Base-by-base conservation (phyloP, 2,113 vertebrate species). In the Apistogramma diplotaenia region DNA sequence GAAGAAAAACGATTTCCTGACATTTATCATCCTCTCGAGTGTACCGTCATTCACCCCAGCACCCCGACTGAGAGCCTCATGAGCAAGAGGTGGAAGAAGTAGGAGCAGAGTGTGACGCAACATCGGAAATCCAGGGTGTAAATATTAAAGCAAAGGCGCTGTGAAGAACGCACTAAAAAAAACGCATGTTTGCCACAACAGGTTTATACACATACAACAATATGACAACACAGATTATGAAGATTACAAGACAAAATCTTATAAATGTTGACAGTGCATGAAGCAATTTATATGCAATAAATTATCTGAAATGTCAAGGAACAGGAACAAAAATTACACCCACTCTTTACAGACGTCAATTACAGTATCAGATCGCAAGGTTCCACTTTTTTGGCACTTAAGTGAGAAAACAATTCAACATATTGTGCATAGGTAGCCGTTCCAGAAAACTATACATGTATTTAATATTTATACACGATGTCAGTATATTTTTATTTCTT, bases 271-370 rank as follows among this genome's bases (percentile, higher is more conserved):
- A 92, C 85, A 84, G 87, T 88, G 84, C 84, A 89, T 53, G 53
- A 84, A 89, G 83, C 85, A 83, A 72, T 89, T 79, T 82, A 88
- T 74, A 89, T 21, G 79, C 58, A 90, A 92, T 90, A 91, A 94
- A 91, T 92, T 89, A 92, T 81, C 23, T 59, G 35, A 74, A 72
- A 82, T 62, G 43, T 51, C 65, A 29, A 51, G 23, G 65, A 70
- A 70, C 43, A n/a, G 62, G 16, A 10, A 18, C 54, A n/a, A 89
- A 78, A 87, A 37, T 84, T 77, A 60, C 59, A 83, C 11, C 72
- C 31, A 46, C 71, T 87, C 29, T 90, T 89, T 88, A 91, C 77
- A 90, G 40, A 65, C 77, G 84, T 80, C 65, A 89, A 25, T 83
- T 84, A 86, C 67, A 83, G 74, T 53, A 79, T 82, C 76, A 46